Evolutionary conservation across 2,888 invertebrate genomes (phyloP).

Genomic region (Rhorus exstirpatorius): DNA sequence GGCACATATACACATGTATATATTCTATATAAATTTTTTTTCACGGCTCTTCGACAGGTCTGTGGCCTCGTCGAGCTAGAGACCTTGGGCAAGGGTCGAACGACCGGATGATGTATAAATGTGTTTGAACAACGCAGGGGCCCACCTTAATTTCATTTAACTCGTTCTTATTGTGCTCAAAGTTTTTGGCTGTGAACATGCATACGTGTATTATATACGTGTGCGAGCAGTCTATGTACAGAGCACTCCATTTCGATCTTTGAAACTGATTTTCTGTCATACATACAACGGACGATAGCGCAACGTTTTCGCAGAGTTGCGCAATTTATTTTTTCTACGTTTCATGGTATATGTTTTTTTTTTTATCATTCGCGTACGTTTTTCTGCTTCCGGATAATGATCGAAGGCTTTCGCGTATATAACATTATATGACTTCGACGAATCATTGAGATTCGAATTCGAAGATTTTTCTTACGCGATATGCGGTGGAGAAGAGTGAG

Average conservation of each 20-base stretch:
- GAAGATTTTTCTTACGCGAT: too few relatives aligned
- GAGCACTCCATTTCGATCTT: too few relatives aligned
- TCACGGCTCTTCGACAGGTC: constrained; percentile 49
- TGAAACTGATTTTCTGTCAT: too few relatives aligned
- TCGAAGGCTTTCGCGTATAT: constrained; percentile 2
- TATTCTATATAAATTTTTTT: constrained; percentile 11
- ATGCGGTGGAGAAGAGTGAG: too few relatives aligned
- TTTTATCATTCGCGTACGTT: background rate
- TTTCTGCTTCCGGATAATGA: too few relatives aligned
- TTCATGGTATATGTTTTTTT: background rate
- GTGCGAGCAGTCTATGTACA: too few relatives aligned
- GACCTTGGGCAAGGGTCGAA: constrained; percentile 48
- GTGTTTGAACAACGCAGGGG: constrained; percentile 16
- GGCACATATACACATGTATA: constrained; percentile 31
- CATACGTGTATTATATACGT: too few relatives aligned
- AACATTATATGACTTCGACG: background rate
- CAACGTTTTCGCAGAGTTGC: background rate
- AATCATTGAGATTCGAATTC: too few relatives aligned
- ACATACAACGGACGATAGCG: too few relatives aligned
- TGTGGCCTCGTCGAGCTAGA: constrained; percentile 28
- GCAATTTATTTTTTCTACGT: background rate
- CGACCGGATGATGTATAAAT: constrained; percentile 31
- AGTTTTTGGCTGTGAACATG: background rate
- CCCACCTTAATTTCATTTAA: constrained; percentile 41
- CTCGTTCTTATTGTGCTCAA: background rate